These are phyloP conservation scores for Ypsolopha sequella DNA, from an alignment of 2,888 invertebrate species.

Conservation along the genomic window DNA sequence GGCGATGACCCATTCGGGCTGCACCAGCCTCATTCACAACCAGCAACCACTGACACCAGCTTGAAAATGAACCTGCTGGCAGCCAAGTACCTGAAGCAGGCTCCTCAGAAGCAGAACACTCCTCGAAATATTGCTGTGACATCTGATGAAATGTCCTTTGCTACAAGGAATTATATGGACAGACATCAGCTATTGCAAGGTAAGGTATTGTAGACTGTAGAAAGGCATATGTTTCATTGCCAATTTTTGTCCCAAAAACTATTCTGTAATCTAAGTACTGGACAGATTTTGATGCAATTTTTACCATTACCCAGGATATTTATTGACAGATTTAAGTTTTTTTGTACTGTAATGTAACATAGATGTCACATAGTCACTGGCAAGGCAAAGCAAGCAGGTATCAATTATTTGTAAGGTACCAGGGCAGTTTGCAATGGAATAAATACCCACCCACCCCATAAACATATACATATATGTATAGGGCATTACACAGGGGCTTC, in stretches of 20 bases:
- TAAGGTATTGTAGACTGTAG: conserved; percentile 13
- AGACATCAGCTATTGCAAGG: conserved; percentile 73
- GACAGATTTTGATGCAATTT: not conserved
- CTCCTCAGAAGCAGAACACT: not conserved
- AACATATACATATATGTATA: no score
- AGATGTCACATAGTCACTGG: no score
- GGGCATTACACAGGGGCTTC: no score
- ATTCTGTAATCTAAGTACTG: no score
- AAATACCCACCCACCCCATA: no score
- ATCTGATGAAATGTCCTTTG: conserved; percentile 74
- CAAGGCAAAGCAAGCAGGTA: no score
- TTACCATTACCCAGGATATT: no score
- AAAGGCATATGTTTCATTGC: not conserved
- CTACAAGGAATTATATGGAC: conserved; percentile 79
- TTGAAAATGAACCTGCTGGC: conserved; percentile 63
- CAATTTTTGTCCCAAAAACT: not conserved
- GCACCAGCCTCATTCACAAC: conserved; percentile 27
- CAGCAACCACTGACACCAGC: conserved; percentile 46
- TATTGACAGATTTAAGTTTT: not conserved
- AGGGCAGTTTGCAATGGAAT: no score
- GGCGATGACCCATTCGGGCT: conserved; percentile 46
- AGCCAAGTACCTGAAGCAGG: conserved; percentile 50
- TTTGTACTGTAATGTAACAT: not conserved
- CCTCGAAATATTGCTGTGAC: not conserved
- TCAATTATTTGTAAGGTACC: no score